Evolutionary conservation across 2,113 vertebrate species (phyloP).

Genomic region (Paralichthys olivaceus): DNA sequence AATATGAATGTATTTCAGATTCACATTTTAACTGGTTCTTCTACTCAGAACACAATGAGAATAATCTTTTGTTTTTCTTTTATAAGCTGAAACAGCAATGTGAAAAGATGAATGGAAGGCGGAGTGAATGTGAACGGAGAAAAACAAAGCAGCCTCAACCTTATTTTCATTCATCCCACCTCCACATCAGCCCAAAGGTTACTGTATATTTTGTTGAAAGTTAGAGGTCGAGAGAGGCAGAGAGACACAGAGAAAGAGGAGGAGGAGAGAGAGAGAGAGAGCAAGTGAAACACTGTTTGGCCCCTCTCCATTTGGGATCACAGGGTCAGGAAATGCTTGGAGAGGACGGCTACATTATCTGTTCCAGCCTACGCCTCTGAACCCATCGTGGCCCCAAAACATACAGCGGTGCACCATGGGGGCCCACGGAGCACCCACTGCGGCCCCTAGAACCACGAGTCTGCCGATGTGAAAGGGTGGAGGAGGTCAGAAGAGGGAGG

Average conservation of each 20-base stretch:
- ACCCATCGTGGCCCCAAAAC: conserved; percentile 26
- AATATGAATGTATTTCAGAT: too few relatives aligned
- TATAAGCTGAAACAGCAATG: background rate
- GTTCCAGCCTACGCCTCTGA: conserved; percentile 46
- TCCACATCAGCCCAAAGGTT: conserved; percentile 16
- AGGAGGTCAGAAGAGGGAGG: conserved; percentile 24
- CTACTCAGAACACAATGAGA: too few relatives aligned
- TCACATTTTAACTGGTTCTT: too few relatives aligned
- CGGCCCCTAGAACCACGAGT: background rate
- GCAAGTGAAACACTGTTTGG: conserved; percentile 19
- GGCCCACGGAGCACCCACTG: conserved; percentile 10
- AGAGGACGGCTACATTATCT: conserved; percentile 38
- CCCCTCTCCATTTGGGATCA: conserved; percentile 47
- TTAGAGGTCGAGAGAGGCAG: conserved; percentile 4
- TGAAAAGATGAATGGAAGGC: conserved; percentile 6
- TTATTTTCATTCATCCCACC: conserved; percentile 32
- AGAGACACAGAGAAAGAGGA: background rate
- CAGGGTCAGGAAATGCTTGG: conserved; percentile 44
- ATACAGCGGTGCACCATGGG: background rate
- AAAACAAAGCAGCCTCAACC: background rate
- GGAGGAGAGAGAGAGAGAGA: background rate
- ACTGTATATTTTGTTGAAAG: conserved; percentile 20
- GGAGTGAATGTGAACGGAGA: background rate
- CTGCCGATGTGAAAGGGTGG: background rate
- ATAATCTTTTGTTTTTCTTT: background rate